Conservation (phyloP, 2,113 vertebrate species). For the Cebidichthys violaceus region DNA sequence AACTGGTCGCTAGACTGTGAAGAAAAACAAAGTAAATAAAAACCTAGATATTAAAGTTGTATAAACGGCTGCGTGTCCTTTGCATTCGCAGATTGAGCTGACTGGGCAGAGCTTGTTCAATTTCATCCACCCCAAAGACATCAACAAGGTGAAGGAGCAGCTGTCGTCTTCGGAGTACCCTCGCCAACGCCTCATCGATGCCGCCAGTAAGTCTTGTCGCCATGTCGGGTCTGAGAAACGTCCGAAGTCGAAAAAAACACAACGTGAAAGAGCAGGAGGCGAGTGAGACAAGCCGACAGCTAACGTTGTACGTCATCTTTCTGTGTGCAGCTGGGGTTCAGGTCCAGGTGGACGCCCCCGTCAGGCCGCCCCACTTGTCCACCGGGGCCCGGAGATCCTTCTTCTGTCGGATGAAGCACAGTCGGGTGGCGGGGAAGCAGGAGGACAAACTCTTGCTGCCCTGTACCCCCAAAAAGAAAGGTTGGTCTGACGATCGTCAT, state of each 20-base stretch:
- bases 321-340: constrained; percentile 81
- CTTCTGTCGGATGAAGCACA: constrained; percentile 90
- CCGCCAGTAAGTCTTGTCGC: constrained; percentile 83
- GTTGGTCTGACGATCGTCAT: constrained; percentile 57
- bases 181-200: constrained; percentile 85
- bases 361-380: constrained; percentile 74
- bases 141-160: constrained; percentile 92
- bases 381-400: constrained; percentile 88
- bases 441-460: constrained; percentile 80
- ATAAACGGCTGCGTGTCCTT: neutral
- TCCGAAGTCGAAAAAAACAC: neutral
- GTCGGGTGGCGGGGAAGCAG: constrained; percentile 76
- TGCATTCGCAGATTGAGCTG: constrained; percentile 82
- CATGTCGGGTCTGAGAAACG: neutral
- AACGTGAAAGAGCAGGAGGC: neutral
- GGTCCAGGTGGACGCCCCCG: constrained; percentile 82
- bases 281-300: neutral
- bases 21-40: neutral
- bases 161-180: constrained; percentile 85
- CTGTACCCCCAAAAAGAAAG: constrained; percentile 86
- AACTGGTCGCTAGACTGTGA: neutral
- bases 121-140: constrained; percentile 91
- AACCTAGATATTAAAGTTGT: neutral
- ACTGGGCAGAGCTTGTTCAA: constrained; percentile 90
- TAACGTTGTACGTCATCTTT: neutral